phyloP scores from a whole-genome alignment of 2,888 invertebrate species.

The Rambutsinella grinnellia region DNA sequence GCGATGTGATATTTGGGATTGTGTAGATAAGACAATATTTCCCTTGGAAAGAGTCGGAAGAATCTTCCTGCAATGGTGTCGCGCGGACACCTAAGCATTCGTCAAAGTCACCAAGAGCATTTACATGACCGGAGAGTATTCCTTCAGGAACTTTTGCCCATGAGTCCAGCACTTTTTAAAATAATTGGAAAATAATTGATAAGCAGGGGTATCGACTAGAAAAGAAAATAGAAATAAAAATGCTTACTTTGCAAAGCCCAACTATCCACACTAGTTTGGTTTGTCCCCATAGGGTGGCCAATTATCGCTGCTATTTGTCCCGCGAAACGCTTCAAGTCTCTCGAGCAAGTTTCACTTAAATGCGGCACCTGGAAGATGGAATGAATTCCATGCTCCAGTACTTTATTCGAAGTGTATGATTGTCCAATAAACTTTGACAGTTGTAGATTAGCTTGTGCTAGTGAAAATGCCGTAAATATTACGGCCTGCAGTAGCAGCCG shows the following conservation, averaged over 20 bases:
- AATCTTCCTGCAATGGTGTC: background rate
- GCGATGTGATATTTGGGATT: constrained; percentile 6
- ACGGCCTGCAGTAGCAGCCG: background rate
- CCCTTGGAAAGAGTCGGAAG: constrained; percentile 22
- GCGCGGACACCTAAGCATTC: constrained; percentile 57
- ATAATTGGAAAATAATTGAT: background rate
- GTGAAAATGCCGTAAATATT: background rate
- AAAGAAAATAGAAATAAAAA: background rate
- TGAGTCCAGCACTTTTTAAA: constrained; percentile 60
- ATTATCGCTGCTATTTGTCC: constrained; percentile 10
- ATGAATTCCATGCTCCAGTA: constrained; percentile 3
- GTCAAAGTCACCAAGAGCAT: constrained; percentile 61
- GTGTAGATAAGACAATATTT: constrained; percentile 41
- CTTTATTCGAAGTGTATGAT: constrained; percentile 6
- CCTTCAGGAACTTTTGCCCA: constrained; percentile 64
- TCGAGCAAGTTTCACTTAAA: constrained; percentile 29
- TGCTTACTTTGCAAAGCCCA: constrained; percentile 53
- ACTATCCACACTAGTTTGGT: constrained; percentile 10
- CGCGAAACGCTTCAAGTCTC: constrained; percentile 21
- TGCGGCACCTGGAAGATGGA: constrained; percentile 20
- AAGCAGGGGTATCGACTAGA: too few species aligned
- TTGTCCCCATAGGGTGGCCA: background rate
- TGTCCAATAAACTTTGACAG: constrained; percentile 7
- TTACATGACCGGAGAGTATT: constrained; percentile 59
- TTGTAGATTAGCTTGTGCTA: background rate